A percentile compares a stretch with the other conserved stretches of the same genome.
Conservation (phyloP, 2,797 vertebrate species). For the Vireo griseus region DNA sequence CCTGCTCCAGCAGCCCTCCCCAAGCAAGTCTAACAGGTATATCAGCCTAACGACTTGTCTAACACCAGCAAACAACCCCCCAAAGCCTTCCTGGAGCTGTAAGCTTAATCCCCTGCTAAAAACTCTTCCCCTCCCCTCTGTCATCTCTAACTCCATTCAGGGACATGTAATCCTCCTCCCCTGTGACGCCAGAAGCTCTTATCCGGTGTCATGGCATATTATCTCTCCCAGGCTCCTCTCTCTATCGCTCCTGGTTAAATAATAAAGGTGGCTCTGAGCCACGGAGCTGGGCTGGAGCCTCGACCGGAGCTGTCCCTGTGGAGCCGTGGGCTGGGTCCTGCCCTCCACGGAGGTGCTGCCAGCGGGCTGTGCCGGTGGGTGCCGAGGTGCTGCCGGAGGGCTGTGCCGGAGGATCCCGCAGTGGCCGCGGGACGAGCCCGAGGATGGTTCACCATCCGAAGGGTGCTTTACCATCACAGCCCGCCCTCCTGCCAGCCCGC, state of each 20-base stretch:
- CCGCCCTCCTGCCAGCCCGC: background rate
- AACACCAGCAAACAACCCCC: background rate
- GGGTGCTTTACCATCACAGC: background rate
- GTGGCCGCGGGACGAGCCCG: background rate
- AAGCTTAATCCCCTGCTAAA: slow-evolving; percentile 59
- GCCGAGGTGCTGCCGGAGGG: background rate
- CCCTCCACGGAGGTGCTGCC: background rate
- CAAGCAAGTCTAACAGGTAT: slow-evolving; percentile 11
- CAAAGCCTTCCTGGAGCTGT: slow-evolving; percentile 38
- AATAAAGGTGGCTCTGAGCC: slow-evolving; percentile 49
- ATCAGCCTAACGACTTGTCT: background rate
- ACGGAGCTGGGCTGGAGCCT: background rate
- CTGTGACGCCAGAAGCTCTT: slow-evolving; percentile 58
- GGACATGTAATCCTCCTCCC: slow-evolving; percentile 66
- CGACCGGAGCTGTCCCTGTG: background rate
- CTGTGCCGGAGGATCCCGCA: accelerated
- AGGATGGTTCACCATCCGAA: background rate
- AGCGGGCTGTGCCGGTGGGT: accelerated
- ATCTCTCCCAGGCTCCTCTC: slow-evolving; percentile 52
- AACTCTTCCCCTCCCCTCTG: slow-evolving; percentile 53
- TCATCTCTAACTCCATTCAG: slow-evolving; percentile 57
- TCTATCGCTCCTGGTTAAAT: slow-evolving; percentile 42
- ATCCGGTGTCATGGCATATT: slow-evolving; percentile 62
- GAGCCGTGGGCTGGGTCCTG: background rate
- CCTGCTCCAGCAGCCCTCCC: background rate